Conservation (phyloP, 2,113 vertebrate species). For the Crotalus viridis region DNA sequence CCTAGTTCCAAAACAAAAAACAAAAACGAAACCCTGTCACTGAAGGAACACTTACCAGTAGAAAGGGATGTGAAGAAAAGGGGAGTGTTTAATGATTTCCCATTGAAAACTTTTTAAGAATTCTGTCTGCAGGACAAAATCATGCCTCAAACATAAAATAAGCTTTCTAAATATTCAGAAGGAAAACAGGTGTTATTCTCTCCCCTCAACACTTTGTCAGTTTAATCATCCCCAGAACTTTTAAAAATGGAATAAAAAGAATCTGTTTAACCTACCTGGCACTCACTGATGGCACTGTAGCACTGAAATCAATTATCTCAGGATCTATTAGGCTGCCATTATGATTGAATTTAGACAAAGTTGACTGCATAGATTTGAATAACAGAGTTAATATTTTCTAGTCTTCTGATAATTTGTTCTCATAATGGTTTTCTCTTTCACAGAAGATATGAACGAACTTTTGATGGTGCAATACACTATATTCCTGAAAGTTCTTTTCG, state of each 20-base stretch:
- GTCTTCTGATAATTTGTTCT: not conserved
- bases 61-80: not conserved
- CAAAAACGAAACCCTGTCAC: not conserved
- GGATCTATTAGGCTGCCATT: not conserved
- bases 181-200: not conserved
- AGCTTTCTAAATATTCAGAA: not conserved
- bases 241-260: not conserved
- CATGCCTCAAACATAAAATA: not conserved
- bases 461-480: not conserved
- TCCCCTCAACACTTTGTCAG: not conserved
- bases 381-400: not conserved
- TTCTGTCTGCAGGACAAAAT: not conserved
- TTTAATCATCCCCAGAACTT: not conserved
- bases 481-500: not conserved
- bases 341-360: not conserved
- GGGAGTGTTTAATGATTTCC: not conserved
- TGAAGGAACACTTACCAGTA: not conserved
- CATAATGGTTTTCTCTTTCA: not conserved
- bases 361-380: not conserved
- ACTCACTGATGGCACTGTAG: not conserved
- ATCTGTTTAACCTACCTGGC: not conserved
- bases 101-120: not conserved
- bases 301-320: not conserved
- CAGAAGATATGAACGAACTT: not conserved
- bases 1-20: not conserved